Evolutionary conservation across 2,888 invertebrate genomes (phyloP).

Genomic region (Nyleta sp.): DNA sequence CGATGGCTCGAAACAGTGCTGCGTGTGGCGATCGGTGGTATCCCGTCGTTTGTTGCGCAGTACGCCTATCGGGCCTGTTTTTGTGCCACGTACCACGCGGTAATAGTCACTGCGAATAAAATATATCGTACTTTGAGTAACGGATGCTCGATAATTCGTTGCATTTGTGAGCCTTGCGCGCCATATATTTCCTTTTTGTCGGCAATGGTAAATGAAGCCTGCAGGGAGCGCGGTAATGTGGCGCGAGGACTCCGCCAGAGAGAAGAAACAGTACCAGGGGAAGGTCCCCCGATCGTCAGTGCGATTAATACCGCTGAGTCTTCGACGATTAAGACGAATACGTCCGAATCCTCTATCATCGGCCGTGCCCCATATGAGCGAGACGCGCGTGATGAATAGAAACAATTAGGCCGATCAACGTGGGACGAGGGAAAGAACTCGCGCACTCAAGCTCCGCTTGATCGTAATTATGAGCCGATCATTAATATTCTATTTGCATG

Average conservation of each 20-base stretch:
- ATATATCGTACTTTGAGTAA: constrained; percentile 62
- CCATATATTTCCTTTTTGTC: constrained; percentile 63
- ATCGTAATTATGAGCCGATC: constrained; percentile 38
- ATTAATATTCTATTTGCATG: constrained; percentile 46
- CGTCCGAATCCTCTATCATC: constrained; percentile 54
- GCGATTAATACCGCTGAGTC: constrained; percentile 48
- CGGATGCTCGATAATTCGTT: constrained; percentile 61
- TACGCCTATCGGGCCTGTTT: constrained; percentile 52
- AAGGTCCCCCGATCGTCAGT: constrained; percentile 43
- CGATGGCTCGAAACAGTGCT: constrained; percentile 28
- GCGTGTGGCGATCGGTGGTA: constrained; percentile 50
- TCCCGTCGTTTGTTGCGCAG: constrained; percentile 54
- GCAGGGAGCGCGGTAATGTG: constrained; percentile 55
- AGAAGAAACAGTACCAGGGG: constrained; percentile 38
- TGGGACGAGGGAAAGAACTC: constrained; percentile 26
- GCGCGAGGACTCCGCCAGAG: constrained; percentile 28
- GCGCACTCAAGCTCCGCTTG: constrained; percentile 1
- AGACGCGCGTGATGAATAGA: constrained; percentile 39
- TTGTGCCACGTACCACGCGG: constrained; percentile 34
- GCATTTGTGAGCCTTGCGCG: constrained; percentile 52
- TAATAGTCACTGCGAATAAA: constrained; percentile 58
- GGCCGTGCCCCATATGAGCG: constrained; percentile 5
- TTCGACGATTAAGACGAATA: constrained; percentile 57
- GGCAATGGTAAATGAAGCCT: constrained; percentile 62
- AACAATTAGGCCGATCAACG: constrained; percentile 47